phyloP scores from a whole-genome alignment of 2,888 invertebrate species.

The Chorisops tibialis region DNA sequence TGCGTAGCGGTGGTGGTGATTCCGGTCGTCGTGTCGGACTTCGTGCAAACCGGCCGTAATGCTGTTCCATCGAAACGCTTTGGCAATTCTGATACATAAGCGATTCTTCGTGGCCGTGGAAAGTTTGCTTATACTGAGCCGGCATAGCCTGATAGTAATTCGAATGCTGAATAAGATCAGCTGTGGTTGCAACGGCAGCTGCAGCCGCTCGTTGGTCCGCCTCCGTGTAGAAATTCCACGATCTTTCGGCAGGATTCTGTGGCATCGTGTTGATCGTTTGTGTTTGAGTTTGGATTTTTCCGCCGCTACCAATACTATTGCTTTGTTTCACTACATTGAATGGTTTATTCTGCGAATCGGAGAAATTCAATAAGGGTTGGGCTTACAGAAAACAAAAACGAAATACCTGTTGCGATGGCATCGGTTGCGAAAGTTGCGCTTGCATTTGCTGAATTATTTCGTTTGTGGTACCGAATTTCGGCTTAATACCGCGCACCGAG shows the following conservation, averaged over 20 bases:
- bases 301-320: slow-evolving; percentile 41
- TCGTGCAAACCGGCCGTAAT: slow-evolving; percentile 48
- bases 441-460: slow-evolving; percentile 81
- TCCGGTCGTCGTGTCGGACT: slow-evolving; percentile 58
- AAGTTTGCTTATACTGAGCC: slow-evolving; percentile 49
- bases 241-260: slow-evolving; percentile 34
- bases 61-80: slow-evolving; percentile 42
- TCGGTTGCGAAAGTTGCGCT: slow-evolving; percentile 56
- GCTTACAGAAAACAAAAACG: slow-evolving; percentile 26
- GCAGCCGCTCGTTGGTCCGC: slow-evolving; percentile 44
- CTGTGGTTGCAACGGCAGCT: too few species aligned
- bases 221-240: slow-evolving; percentile 50
- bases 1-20: slow-evolving; percentile 67
- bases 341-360: slow-evolving; percentile 2
- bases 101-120: slow-evolving; percentile 48
- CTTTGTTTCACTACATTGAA: slow-evolving; percentile 5
- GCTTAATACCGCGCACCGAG: slow-evolving; percentile 83
- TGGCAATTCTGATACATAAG: slow-evolving; percentile 51
- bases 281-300: slow-evolving; percentile 42
- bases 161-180: slow-evolving; percentile 43
- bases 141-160: slow-evolving; percentile 50
- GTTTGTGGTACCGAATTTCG: slow-evolving; percentile 76
- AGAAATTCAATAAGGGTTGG: slow-evolving; percentile 1
- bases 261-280: slow-evolving; percentile 37
- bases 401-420: slow-evolving; percentile 33